These are phyloP conservation scores for Amazona vittata DNA, from an alignment of 2,113 vertebrate genomes.

Conservation along the genomic window DNA sequence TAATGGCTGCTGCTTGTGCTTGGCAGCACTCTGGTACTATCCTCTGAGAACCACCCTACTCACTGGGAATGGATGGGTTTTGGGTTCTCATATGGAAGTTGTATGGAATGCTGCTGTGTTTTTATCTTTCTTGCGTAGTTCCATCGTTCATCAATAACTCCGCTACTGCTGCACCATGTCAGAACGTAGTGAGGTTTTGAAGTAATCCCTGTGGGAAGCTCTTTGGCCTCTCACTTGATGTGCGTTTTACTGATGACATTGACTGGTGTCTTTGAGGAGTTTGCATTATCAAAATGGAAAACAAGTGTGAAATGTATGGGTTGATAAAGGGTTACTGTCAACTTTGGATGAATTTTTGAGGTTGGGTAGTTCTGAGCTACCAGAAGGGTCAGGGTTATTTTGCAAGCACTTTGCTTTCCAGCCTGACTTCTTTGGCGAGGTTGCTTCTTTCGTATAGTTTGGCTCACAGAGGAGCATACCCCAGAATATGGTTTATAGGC, in stretches of 20 bases:
- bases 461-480: not conserved
- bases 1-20: not conserved
- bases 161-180: not conserved
- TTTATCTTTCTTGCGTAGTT: not conserved
- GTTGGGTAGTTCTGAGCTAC: not conserved
- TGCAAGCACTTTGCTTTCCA: not conserved
- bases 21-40: not conserved
- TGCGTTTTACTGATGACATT: not conserved
- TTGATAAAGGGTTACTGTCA: not conserved
- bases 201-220: not conserved
- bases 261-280: not conserved
- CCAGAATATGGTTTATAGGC: not conserved
- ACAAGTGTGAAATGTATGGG: not conserved
- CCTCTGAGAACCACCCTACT: not conserved
- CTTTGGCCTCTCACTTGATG: not conserved
- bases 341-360: not conserved
- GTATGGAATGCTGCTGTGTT: not conserved
- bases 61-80: not conserved
- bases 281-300: not conserved
- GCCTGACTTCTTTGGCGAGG: not conserved
- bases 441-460: not conserved
- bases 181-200: not conserved
- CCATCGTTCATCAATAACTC: not conserved
- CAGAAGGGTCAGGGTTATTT: not conserved
- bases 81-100: not conserved